phyloP scores from a whole-genome alignment of 2,888 invertebrate genomes.

The Maniola hyperantus region DNA sequence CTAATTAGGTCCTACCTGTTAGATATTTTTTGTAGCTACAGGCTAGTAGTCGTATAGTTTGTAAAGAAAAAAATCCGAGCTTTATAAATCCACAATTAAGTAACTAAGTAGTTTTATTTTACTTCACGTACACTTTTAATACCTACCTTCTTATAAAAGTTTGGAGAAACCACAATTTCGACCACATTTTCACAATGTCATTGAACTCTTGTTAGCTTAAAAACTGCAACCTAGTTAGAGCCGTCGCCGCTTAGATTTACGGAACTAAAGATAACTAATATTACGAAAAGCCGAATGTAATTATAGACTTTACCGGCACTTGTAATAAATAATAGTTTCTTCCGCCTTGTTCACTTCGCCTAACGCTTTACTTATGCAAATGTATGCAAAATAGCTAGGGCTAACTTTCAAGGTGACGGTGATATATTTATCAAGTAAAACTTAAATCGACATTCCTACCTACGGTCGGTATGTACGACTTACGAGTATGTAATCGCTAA shows the following conservation, averaged over 20 bases:
- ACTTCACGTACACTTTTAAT: background rate
- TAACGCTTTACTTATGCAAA: conserved; percentile 43
- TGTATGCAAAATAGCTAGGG: conserved; percentile 42
- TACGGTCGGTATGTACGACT: too few relatives aligned
- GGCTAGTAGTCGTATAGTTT: background rate
- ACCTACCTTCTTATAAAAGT: background rate
- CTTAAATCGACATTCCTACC: conserved; percentile 37
- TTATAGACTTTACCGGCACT: conserved; percentile 27
- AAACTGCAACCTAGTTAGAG: conserved; percentile 9
- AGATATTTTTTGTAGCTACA: background rate
- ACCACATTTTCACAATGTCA: conserved; percentile 20
- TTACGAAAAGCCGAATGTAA: conserved; percentile 12
- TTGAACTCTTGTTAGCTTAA: conserved; percentile 28
- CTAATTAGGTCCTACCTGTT: too few relatives aligned
- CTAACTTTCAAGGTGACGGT: conserved; percentile 64
- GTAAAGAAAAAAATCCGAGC: background rate
- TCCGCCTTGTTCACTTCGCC: conserved; percentile 32
- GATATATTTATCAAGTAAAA: conserved; percentile 64
- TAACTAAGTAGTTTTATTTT: background rate
- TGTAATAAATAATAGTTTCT: conserved; percentile 34
- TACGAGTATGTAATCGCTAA: conserved; percentile 52
- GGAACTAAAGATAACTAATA: conserved; percentile 7
- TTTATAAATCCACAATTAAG: background rate
- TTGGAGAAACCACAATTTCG: background rate
- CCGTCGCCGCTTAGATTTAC: conserved; percentile 4